Evolutionary conservation across 2,797 vertebrate species (phyloP).

Genomic region (Pantherophis alleghaniensis): DNA sequence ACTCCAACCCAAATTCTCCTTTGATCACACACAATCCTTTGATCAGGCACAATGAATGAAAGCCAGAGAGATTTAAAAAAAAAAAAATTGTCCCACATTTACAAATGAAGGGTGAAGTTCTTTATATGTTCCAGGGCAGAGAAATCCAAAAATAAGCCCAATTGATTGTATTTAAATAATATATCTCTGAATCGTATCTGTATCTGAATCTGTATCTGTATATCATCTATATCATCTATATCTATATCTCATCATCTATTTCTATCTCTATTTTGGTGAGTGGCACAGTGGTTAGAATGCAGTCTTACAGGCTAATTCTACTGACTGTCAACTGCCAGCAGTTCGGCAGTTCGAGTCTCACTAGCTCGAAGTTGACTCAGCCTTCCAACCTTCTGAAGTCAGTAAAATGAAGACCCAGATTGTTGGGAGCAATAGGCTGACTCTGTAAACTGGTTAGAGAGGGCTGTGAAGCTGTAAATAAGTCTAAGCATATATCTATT

Average conservation of each 20-base stretch:
- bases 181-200: no score
- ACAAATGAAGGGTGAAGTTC: background rate
- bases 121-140: background rate
- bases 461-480: background rate
- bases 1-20: rapidly evolving
- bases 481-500: background rate
- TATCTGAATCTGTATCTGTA: background rate
- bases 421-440: background rate
- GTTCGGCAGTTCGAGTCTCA: background rate
- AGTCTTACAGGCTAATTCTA: background rate
- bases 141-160: background rate
- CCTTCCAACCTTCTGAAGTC: background rate
- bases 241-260: background rate
- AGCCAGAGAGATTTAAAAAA: background rate
- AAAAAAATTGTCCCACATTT: background rate
- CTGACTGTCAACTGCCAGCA: background rate
- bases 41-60: background rate
- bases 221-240: no score
- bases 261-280: background rate
- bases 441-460: background rate
- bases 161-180: background rate
- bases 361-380: background rate
- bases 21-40: background rate
- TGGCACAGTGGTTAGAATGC: background rate
- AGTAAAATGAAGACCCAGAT: background rate